These are phyloP conservation scores for Brienomyrus brachyistius DNA, from an alignment of 2,113 vertebrate species.

Conservation along the genomic window DNA sequence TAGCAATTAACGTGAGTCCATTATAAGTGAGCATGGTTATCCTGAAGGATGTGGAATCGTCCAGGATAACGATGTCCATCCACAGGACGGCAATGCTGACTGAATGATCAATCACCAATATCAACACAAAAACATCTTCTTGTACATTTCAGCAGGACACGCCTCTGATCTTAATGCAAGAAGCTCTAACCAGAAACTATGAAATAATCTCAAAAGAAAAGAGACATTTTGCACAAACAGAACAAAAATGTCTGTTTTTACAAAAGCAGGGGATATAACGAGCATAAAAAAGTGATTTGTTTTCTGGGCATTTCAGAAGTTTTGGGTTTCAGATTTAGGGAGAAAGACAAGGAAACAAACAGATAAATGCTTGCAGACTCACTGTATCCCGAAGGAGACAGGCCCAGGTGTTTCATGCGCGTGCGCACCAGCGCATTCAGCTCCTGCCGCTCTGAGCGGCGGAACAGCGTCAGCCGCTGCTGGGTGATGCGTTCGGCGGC, in stretches of 20 bases:
- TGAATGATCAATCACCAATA: neutral
- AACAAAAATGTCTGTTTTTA: neutral
- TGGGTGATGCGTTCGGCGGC: conserved; percentile 68
- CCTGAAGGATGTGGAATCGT: neutral
- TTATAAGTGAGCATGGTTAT: neutral
- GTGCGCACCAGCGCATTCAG: conserved; percentile 66
- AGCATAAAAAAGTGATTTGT: neutral
- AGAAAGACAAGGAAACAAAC: neutral
- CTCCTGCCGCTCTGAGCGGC: conserved; percentile 70
- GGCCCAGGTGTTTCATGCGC: conserved; percentile 69
- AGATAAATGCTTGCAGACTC: neutral
- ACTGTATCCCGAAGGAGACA: conserved; percentile 67
- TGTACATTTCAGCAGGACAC: neutral
- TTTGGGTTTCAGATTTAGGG: neutral
- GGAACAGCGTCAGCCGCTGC: conserved; percentile 67
- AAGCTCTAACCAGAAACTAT: neutral
- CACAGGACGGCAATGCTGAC: neutral
- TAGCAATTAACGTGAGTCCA: neutral
- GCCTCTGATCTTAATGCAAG: neutral
- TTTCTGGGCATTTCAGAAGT: neutral
- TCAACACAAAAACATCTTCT: neutral
- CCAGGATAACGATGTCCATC: neutral
- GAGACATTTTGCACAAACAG: neutral
- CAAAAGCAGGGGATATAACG: neutral
- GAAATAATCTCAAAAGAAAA: neutral